These are phyloP conservation scores for Urophycis tenuis DNA, from an alignment of 2,797 vertebrate species.

Conservation along the genomic window DNA sequence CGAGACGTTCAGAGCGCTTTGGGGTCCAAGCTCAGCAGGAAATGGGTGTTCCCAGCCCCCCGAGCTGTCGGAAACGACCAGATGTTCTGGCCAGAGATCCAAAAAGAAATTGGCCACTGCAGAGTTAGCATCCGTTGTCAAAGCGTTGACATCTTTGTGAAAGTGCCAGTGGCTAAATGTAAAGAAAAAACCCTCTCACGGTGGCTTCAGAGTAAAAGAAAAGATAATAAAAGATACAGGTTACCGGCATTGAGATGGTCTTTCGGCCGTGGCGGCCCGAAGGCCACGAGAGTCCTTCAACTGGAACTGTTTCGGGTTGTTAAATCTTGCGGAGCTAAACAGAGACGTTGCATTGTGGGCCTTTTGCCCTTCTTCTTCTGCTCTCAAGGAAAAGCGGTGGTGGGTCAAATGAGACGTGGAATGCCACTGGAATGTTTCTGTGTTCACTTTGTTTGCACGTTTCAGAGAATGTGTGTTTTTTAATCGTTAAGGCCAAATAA, in stretches of 20 bases:
- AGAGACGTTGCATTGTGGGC: background rate
- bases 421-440: background rate
- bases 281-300: no score
- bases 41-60: background rate
- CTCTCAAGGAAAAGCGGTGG: background rate
- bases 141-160: background rate
- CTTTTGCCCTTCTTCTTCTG: background rate
- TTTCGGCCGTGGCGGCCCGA: no score
- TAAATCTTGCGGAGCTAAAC: background rate
- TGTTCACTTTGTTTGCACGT: background rate
- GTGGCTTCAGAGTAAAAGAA: background rate
- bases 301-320: background rate
- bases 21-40: no score
- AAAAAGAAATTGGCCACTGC: background rate
- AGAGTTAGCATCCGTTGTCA: background rate
- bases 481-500: background rate
- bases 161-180: background rate
- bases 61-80: background rate
- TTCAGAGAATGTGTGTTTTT: background rate
- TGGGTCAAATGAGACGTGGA: background rate
- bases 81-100: background rate
- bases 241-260: no score
- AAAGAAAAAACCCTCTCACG: background rate
- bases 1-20: background rate
- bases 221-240: no score